Base-by-base conservation (phyloP, 2,888 invertebrate species). In the Rhabditoides inermis region DNA sequence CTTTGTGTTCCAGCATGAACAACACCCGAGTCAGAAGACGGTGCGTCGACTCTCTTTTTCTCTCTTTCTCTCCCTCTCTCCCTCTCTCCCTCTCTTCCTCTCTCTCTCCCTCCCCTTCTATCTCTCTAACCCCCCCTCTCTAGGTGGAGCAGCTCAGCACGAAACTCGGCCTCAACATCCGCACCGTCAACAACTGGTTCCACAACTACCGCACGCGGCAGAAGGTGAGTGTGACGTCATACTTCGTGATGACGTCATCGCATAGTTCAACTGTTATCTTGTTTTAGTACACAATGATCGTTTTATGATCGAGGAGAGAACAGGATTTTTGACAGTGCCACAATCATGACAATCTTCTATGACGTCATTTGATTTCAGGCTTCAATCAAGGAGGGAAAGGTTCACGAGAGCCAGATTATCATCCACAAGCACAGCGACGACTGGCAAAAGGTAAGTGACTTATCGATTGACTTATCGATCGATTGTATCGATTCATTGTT, bases 111-210 rank as follows among this genome's bases (percentile, higher is more conserved):
- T n/a, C n/a, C n/a, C n/a, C n/a, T n/a, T n/a, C n/a, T n/a, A n/a
- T n/a, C n/a, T n/a, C n/a, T n/a, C n/a, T n/a, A n/a, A n/a, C n/a
- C n/a, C n/a, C n/a, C n/a, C n/a, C n/a, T n/a, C n/a, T n/a, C n/a
- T n/a, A n/a, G n/a, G n/a, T n/a, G n/a, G n/a, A n/a, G n/a, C n/a
- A n/a, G n/a, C 82, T 98, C 54, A 91, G 94, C 28, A 84, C 85
- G 28, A 91, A 92, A 78, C 81, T 98, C 51, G 87, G 86, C 7
- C 82, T 99, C 37, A 88, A 90, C 5, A 87, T 91, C 47, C 84
- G 95, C 67, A 95, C 95, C 50, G 94, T 99, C 73, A 92, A 92
- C 57, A 98, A 98, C 80, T 98, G 98, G 98, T 98, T 98, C 83
- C 95, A 98, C 82, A 98, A 98, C 78, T 94, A 98, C 78, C 85